phyloP scores from a whole-genome alignment of 2,888 invertebrate species.

The Nomada flava region DNA sequence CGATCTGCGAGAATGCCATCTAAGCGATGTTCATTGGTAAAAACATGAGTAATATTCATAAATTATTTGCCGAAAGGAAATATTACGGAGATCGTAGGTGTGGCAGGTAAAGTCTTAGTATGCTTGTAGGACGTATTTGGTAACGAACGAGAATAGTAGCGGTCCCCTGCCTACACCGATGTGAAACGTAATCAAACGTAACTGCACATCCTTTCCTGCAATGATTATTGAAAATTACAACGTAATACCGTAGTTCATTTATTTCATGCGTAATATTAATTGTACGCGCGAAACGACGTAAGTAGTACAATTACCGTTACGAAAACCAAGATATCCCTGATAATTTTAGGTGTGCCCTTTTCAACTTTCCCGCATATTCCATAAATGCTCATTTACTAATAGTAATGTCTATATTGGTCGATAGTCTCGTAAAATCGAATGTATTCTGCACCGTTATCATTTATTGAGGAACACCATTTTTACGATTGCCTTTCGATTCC shows the following conservation, averaged over 20 bases:
- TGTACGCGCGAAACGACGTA: not conserved
- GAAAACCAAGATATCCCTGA: not conserved
- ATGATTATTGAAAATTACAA: constrained; percentile 11
- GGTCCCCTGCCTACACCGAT: constrained; percentile 67
- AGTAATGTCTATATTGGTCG: not conserved
- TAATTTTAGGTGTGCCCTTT: not conserved
- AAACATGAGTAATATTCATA: constrained; percentile 7
- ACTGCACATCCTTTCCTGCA: constrained; percentile 42
- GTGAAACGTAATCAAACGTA: constrained; percentile 49
- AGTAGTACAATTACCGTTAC: constrained; percentile 20
- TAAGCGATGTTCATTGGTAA: not conserved
- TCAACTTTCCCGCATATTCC: not conserved
- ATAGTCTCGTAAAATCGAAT: not conserved
- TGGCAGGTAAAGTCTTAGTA: constrained; percentile 62
- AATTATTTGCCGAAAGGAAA: constrained; percentile 38
- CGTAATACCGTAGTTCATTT: not conserved
- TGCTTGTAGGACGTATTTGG: constrained; percentile 79
- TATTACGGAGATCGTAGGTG: constrained; percentile 63
- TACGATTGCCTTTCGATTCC: constrained; percentile 33
- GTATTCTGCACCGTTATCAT: constrained; percentile 48
- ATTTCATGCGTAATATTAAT: not conserved
- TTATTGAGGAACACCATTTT: constrained; percentile 46
- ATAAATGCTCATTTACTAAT: not conserved
- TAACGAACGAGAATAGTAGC: constrained; percentile 75
- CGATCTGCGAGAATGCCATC: not conserved